These are phyloP conservation scores for Drosophila rellima DNA, from an alignment of 2,888 invertebrate genomes.

Conservation along the genomic window DNA sequence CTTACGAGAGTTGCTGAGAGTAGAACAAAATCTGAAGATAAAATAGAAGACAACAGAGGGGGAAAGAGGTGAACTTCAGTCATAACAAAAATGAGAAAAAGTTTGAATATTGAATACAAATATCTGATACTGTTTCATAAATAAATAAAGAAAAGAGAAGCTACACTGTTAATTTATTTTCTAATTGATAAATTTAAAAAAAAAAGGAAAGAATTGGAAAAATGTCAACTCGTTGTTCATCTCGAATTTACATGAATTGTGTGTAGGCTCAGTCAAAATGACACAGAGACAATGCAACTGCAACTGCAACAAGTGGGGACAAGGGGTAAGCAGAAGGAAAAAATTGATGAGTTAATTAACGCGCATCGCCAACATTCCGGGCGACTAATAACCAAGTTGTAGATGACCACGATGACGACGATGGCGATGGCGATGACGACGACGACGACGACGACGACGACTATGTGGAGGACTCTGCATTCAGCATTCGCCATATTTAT, in stretches of 20 bases:
- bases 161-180: no score
- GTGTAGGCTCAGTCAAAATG: no score
- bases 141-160: no score
- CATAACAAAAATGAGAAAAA: no score
- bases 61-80: no score
- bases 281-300: constrained; percentile 9
- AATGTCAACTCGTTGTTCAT: not conserved
- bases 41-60: no score
- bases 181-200: no score
- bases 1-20: not conserved
- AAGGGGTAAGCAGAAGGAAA: constrained; percentile 39
- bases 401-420: constrained; percentile 64
- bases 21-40: not conserved
- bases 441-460: constrained; percentile 34
- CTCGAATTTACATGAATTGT: constrained; percentile 1
- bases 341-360: constrained; percentile 82
- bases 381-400: constrained; percentile 81
- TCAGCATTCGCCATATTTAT: constrained; percentile 58
- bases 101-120: no score
- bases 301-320: constrained; percentile 20
- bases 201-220: no score
- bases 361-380: constrained; percentile 80
- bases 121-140: no score
- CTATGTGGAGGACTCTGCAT: constrained; percentile 22
- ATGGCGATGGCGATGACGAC: constrained; percentile 29